Base-by-base conservation (phyloP, 92 coral and sea anemone genomes). In the Palythoa grandiflora region DNA sequence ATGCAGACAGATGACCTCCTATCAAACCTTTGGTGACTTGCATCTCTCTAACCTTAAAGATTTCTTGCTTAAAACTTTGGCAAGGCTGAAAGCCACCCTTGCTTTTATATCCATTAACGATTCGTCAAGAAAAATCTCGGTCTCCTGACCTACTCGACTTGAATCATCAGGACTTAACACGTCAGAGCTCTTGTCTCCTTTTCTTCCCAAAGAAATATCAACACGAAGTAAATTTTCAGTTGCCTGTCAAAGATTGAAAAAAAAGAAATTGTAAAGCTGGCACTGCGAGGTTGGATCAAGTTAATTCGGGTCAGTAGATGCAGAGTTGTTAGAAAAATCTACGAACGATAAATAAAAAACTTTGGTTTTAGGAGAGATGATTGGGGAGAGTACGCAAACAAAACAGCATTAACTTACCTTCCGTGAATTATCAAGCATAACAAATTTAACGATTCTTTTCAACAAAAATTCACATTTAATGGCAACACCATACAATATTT, bases 51-150 rank as follows among this genome's bases (percentile, higher is more conserved):
- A 78, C 83, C 83, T 78, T 28, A 60, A 50, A 35, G 83, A 55
- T 6, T 54, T 78, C 1, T 21, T 78, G 59, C 90, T 63, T 40
- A 94, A 65, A 2, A 91, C 91, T 66, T 84, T 88, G 1, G 93
- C 95, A 38, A 92, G 89, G 68, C 78, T 86, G 68, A 87, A 90
- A 6, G 91, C 91, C 14, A 94, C 79, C 11, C 92, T 84, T 37
- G 89, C 80, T 39, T 88, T 90, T 12, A 60, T 54, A 2, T 78
- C 83, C 50, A 12, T 78, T 5, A 37, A 20, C 3, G 70, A 36
- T 3, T 37, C 36, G 2, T 78, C 83, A 60, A 78, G 19, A 70
- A 12, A 37, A 14, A 4, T 14, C 52, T 55, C 70, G 35, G 84
- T 21, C 35, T 40, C 71, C 1, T 13, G 72, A 38, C 15, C 38